Conservation (phyloP, 2,113 vertebrate genomes). For the Dromaius novaehollandiae region DNA sequence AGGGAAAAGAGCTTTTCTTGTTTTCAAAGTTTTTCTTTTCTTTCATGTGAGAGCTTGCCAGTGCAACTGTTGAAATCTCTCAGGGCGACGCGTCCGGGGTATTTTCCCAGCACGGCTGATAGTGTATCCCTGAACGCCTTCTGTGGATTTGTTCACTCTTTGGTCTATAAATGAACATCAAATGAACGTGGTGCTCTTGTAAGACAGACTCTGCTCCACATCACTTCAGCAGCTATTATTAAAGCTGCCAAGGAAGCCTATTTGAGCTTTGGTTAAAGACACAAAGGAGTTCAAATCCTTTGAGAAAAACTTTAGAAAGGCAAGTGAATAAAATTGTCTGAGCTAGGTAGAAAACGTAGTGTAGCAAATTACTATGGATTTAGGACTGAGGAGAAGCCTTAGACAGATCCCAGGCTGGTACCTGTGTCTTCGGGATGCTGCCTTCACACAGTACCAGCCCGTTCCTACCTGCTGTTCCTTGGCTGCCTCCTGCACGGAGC, state of each 20-base stretch:
- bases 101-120: not conserved
- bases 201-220: not conserved
- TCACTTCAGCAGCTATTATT: not conserved
- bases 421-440: not conserved
- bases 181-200: not conserved
- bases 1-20: not conserved
- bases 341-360: not conserved
- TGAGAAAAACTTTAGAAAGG: not conserved
- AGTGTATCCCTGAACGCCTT: not conserved
- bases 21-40: not conserved
- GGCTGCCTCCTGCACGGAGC: not conserved
- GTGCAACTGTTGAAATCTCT: not conserved
- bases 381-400: not conserved
- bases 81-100: not conserved
- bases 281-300: not conserved
- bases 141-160: conserved; percentile 8
- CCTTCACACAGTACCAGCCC: not conserved
- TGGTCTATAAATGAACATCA: not conserved
- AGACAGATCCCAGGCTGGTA: not conserved
- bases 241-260: not conserved
- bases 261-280: not conserved
- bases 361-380: not conserved
- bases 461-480: no score
- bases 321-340: not conserved
- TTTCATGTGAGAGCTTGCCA: not conserved